Conservation (phyloP, 2,797 vertebrate genomes). For the Cryptoprocta ferox region DNA sequence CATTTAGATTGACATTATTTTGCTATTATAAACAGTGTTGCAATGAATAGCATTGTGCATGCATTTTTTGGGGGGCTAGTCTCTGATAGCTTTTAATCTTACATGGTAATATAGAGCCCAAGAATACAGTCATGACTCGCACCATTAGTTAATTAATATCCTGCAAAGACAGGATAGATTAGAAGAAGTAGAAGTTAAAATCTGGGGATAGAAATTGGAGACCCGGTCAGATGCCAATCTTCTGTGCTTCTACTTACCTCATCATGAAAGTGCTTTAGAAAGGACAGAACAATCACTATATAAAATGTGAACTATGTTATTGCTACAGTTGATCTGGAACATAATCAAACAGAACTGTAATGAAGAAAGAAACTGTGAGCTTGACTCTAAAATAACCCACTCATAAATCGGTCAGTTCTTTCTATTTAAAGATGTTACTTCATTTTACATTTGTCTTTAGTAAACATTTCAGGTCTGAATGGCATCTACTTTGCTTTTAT, state of each 20-base stretch:
- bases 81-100: conserved; percentile 24
- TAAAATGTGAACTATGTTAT: conserved; percentile 35
- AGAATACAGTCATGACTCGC: not conserved
- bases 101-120: conserved; percentile 5
- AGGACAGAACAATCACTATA: not conserved
- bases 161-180: not conserved
- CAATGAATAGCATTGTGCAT: not conserved
- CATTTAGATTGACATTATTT: conserved; percentile 43
- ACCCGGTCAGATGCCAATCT: not conserved
- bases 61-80: not conserved
- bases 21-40: not conserved
- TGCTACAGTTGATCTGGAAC: conserved; percentile 45
- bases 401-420: conserved; percentile 39
- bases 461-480: conserved; percentile 42
- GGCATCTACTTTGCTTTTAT: conserved; percentile 43
- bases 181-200: conserved; percentile 32
- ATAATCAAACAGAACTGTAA: conserved; percentile 38
- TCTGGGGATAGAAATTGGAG: conserved; percentile 25
- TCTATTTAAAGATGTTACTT: conserved; percentile 61
- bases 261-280: conserved; percentile 54
- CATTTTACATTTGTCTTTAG: conserved; percentile 57
- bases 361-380: conserved; percentile 48
- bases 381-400: conserved; percentile 64
- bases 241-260: conserved; percentile 29
- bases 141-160: not conserved